A percentile compares a stretch with the other conserved stretches of the same genome.
phyloP scores from a whole-genome alignment of 2,113 vertebrate genomes.

The Peromyscus leucopus region DNA sequence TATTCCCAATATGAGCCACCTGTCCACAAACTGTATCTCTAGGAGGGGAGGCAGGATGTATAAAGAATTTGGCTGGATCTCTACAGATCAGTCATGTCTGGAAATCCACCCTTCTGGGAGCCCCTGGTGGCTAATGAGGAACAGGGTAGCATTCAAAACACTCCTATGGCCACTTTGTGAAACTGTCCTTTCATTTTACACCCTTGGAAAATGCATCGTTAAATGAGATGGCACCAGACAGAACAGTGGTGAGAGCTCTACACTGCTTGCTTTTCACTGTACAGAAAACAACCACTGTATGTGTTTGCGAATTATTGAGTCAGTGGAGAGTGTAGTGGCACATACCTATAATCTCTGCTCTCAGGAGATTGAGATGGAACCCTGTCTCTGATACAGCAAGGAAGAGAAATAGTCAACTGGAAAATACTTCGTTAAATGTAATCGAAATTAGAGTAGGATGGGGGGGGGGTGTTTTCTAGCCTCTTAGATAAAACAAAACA shows the following conservation, averaged over 20 bases:
- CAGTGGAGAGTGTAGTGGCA: neutral
- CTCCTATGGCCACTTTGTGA: neutral
- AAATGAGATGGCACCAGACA: neutral
- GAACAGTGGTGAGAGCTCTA: neutral
- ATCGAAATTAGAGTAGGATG: neutral
- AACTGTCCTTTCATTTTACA: neutral
- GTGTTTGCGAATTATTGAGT: slow-evolving; percentile 16
- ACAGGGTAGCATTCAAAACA: neutral
- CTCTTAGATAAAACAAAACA: neutral
- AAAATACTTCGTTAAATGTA: neutral
- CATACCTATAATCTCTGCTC: neutral
- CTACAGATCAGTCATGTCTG: neutral
- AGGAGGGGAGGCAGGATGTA: slow-evolving; percentile 24
- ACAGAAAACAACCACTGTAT: neutral
- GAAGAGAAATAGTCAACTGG: neutral
- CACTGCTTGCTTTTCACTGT: neutral
- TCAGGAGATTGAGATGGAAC: neutral
- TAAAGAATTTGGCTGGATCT: neutral
- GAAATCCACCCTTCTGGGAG: neutral
- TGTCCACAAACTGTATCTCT: slow-evolving; percentile 67
- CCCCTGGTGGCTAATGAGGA: neutral
- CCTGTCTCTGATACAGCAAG: neutral
- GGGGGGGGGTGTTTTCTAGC: neutral
- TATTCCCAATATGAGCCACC: slow-evolving; percentile 61
- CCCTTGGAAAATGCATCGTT: neutral